phyloP scores from a whole-genome alignment of 2,113 vertebrate genomes.

The Oenanthe melanoleuca region DNA sequence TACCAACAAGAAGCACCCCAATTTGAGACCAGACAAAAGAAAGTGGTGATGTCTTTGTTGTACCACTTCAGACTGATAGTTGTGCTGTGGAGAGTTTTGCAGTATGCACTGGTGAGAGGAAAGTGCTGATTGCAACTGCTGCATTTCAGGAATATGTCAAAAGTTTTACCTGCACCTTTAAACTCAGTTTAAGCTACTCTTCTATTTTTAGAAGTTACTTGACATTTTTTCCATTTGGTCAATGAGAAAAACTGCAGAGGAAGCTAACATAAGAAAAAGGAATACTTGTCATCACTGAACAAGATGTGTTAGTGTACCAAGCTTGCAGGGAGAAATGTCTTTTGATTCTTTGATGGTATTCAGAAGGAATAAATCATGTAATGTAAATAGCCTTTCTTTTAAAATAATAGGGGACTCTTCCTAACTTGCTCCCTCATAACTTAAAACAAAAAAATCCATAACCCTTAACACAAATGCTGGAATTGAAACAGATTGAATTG shows the following conservation, averaged over 20 bases:
- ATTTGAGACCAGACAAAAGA: neutral
- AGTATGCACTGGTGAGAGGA: neutral
- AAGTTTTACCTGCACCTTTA: neutral
- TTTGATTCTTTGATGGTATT: neutral
- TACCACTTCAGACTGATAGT: neutral
- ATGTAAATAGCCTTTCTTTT: neutral
- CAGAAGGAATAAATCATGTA: neutral
- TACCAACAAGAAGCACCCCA: neutral
- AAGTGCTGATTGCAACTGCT: neutral
- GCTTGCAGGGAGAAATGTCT: neutral
- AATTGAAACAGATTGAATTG: neutral
- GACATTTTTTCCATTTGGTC: neutral
- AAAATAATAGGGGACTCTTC: neutral
- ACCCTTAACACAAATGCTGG: neutral
- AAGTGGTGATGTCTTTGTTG: neutral
- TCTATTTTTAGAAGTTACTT: neutral
- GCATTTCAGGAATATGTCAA: neutral
- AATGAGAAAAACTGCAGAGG: neutral
- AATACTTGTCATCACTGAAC: neutral
- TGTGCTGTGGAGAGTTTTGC: neutral
- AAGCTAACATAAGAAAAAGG: neutral
- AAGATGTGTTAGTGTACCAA: neutral
- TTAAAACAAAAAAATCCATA: neutral
- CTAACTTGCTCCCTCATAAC: neutral
- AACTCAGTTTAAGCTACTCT: neutral